Conservation (phyloP, 1,140 invertebrate species). For the Drosophila pallidifrons region DNA sequence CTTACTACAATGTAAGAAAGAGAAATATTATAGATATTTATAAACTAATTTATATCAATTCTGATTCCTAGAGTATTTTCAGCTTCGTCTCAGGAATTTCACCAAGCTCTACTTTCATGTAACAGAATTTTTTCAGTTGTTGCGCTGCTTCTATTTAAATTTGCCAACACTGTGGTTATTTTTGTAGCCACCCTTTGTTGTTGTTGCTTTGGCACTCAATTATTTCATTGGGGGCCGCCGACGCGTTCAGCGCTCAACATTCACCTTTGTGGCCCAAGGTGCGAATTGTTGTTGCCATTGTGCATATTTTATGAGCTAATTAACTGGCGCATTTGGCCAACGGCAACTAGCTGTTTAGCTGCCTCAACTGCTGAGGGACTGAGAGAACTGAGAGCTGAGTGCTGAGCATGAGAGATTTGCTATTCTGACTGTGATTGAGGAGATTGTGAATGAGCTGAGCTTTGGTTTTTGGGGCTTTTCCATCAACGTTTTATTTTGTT, state of each 20-base stretch:
- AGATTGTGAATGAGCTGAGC: background rate
- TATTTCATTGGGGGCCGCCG: constrained; percentile 52
- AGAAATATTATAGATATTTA: too few species aligned
- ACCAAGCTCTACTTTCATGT: background rate
- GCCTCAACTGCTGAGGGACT: background rate
- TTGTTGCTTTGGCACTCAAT: constrained; percentile 69
- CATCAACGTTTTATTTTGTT: background rate
- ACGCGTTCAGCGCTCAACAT: constrained; percentile 39
- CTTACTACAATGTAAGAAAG: too few species aligned
- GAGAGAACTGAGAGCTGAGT: background rate
- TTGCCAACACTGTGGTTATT: background rate
- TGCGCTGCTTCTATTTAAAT: background rate
- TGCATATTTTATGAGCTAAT: constrained; percentile 83
- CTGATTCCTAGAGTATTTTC: background rate
- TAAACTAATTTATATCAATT: background rate
- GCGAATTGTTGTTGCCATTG: constrained; percentile 76
- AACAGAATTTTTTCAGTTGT: constrained; percentile 1
- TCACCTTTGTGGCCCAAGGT: constrained; percentile 59
- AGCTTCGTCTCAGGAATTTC: background rate
- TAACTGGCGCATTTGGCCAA: constrained; percentile 73
- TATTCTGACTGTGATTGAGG: background rate
- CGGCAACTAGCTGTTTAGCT: constrained; percentile 27
- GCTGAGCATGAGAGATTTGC: too few species aligned
- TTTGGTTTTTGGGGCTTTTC: background rate
- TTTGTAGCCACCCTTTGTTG: constrained; percentile 3